Evolutionary conservation across 2,113 vertebrate genomes (phyloP).

Genomic region (Orientallactaga bullata): DNA sequence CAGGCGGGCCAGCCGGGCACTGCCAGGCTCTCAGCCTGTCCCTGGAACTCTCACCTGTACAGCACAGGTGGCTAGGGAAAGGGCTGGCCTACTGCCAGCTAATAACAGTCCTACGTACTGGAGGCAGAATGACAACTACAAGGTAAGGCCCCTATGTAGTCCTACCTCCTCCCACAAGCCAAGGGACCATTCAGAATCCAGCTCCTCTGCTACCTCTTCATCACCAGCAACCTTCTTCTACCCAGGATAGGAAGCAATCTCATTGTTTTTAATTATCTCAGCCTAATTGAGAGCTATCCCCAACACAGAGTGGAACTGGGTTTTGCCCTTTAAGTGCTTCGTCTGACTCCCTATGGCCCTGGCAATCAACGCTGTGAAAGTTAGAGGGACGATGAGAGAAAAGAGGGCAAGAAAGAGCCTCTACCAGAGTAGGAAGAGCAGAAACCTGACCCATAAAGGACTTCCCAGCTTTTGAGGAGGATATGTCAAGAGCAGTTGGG

Average conservation of each 20-base stretch:
- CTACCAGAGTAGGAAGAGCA: not conserved
- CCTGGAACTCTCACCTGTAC: conserved; percentile 69
- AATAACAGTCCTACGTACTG: not conserved
- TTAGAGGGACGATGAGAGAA: conserved; percentile 5
- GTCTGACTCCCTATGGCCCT: not conserved
- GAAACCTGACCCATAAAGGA: not conserved
- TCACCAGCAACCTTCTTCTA: conserved; percentile 19
- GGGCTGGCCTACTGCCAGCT: conserved; percentile 43
- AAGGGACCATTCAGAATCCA: conserved; percentile 41
- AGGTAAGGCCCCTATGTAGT: not conserved
- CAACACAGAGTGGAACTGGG: not conserved
- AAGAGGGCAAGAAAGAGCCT: not conserved
- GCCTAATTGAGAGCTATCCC: conserved; percentile 39
- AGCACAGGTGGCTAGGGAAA: conserved; percentile 66
- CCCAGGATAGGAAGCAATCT: conserved; percentile 33
- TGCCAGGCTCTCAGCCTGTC: conserved; percentile 64
- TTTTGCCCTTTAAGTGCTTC: conserved; percentile 7
- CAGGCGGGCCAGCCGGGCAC: conserved; percentile 69
- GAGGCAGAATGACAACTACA: not conserved
- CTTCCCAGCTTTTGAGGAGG: conserved; percentile 1
- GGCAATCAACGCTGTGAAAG: not conserved
- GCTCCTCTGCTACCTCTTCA: not conserved
- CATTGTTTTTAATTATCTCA: conserved; percentile 55
- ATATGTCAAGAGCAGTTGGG: not conserved
- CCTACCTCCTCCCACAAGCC: conserved; percentile 53